Conservation (phyloP, 2,888 invertebrate genomes). For the Asteroscopus sphinx region DNA sequence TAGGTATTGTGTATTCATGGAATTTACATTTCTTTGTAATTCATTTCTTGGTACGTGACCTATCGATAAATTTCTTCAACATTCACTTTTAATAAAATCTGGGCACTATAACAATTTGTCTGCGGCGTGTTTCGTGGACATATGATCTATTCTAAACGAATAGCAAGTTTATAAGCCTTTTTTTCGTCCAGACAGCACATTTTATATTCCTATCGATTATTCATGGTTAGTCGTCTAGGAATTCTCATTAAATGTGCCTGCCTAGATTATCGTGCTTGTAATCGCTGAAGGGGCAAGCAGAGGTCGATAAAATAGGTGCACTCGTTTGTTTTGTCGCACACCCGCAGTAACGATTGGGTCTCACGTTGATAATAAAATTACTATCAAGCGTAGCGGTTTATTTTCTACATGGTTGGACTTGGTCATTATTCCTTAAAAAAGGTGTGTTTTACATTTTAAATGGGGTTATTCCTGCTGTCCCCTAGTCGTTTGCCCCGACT, state of each 20-base stretch:
- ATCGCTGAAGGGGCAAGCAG: no score
- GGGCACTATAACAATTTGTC: constrained; percentile 26
- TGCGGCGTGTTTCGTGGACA: constrained; percentile 33
- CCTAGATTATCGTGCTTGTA: no score
- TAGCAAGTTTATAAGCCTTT: constrained; percentile 26
- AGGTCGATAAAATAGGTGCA: no score
- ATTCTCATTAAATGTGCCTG: constrained; percentile 8
- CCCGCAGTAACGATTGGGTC: no score
- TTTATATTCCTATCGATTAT: constrained; percentile 44
- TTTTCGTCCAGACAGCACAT: constrained; percentile 22
- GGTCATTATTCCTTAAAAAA: no score
- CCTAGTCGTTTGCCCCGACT: no score
- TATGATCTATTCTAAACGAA: constrained; percentile 37
- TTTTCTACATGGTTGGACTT: no score
- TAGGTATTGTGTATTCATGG: background rate
- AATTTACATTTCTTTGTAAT: constrained; percentile 2
- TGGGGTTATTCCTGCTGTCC: no score
- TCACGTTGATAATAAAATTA: no score
- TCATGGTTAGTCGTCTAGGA: constrained; percentile 13
- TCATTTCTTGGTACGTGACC: background rate
- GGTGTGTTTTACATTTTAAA: no score
- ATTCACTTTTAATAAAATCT: constrained; percentile 12
- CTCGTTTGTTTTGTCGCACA: no score
- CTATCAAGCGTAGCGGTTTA: no score
- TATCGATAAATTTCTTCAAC: constrained; percentile 34